Conservation (phyloP, 2,113 vertebrate genomes). For the Cheilinus undulatus region DNA sequence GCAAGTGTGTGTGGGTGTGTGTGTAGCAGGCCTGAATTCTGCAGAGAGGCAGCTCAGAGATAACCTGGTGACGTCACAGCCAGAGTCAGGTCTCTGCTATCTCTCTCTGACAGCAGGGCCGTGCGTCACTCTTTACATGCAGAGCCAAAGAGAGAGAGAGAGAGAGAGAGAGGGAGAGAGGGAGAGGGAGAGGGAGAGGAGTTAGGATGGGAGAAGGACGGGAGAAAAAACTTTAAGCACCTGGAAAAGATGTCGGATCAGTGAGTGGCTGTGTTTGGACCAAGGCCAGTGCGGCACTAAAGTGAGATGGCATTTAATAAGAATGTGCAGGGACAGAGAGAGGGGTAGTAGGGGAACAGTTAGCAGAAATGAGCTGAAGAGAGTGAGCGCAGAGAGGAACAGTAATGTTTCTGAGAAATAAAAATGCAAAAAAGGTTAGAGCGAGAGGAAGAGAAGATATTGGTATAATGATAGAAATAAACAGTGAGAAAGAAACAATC, state of each 20-base stretch:
- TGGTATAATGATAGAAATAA: conserved; percentile 12
- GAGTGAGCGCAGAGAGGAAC: conserved; percentile 10
- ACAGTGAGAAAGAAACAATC: conserved; percentile 27
- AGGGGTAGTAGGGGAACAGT: conserved; percentile 16
- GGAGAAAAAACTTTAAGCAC: conserved; percentile 21
- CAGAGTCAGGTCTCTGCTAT: conserved; percentile 63
- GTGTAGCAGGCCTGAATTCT: conserved; percentile 30
- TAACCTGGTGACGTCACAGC: conserved; percentile 73
- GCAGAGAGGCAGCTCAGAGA: conserved; percentile 62
- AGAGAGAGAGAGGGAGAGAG: background rate
- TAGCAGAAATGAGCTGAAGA: conserved; percentile 35
- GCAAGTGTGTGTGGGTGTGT: background rate
- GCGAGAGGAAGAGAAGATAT: background rate
- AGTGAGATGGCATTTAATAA: conserved; percentile 63
- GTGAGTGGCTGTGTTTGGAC: conserved; percentile 44
- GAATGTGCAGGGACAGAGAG: conserved; percentile 40
- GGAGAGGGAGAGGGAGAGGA: conserved; percentile 11
- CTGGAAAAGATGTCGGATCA: conserved; percentile 58
- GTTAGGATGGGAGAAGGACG: conserved; percentile 20
- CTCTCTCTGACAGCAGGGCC: conserved; percentile 62
- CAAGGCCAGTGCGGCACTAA: conserved; percentile 43
- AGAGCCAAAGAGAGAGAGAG: conserved; percentile 33
- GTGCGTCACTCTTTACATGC: conserved; percentile 66
- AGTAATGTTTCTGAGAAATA: conserved; percentile 14
- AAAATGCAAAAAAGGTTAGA: conserved; percentile 6